Conservation (phyloP, 2,797 vertebrate genomes). For the Epinephelus awoara region DNA sequence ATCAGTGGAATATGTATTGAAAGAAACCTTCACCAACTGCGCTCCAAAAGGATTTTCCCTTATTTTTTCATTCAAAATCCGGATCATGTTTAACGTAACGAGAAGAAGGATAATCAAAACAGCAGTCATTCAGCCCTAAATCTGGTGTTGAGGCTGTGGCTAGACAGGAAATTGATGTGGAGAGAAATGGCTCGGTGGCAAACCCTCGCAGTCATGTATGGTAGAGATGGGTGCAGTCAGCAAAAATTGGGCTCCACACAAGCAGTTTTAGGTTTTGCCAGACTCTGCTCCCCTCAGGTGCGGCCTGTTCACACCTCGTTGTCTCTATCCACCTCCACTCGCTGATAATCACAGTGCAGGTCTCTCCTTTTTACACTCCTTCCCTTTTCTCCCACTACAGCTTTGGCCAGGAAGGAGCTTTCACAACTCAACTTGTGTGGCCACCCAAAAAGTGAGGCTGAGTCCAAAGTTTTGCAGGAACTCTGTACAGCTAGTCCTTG, state of each 20-base stretch:
- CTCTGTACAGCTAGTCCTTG: slow-evolving; percentile 72
- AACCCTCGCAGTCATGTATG: slow-evolving; percentile 42
- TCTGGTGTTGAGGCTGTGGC: slow-evolving; percentile 57
- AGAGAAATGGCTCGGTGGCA: slow-evolving; percentile 59
- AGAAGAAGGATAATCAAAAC: slow-evolving; percentile 64
- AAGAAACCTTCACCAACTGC: slow-evolving; percentile 20
- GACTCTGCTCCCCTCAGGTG: slow-evolving; percentile 59
- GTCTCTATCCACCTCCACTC: slow-evolving; percentile 76
- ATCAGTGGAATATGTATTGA: slow-evolving; percentile 40
- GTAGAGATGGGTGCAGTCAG: slow-evolving; percentile 58
- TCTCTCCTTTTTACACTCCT: slow-evolving; percentile 67
- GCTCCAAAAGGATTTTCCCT: slow-evolving; percentile 36
- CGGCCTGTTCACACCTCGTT: slow-evolving; percentile 80
- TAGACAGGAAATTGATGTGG: slow-evolving; percentile 72
- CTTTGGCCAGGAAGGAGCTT: slow-evolving; percentile 77
- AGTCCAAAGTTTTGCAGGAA: slow-evolving; percentile 73
- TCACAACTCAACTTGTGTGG: slow-evolving; percentile 81
- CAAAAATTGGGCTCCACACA: slow-evolving; percentile 50
- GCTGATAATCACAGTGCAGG: slow-evolving; percentile 75
- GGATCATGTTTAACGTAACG: slow-evolving; percentile 64
- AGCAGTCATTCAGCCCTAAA: slow-evolving; percentile 53
- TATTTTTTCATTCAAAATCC: slow-evolving; percentile 36
- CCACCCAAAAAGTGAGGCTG: slow-evolving; percentile 78
- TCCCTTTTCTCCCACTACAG: slow-evolving; percentile 55
- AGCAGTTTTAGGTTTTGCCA: slow-evolving; percentile 47